phyloP scores from a whole-genome alignment of 2,113 vertebrate species.

The Polyodon spathula region DNA sequence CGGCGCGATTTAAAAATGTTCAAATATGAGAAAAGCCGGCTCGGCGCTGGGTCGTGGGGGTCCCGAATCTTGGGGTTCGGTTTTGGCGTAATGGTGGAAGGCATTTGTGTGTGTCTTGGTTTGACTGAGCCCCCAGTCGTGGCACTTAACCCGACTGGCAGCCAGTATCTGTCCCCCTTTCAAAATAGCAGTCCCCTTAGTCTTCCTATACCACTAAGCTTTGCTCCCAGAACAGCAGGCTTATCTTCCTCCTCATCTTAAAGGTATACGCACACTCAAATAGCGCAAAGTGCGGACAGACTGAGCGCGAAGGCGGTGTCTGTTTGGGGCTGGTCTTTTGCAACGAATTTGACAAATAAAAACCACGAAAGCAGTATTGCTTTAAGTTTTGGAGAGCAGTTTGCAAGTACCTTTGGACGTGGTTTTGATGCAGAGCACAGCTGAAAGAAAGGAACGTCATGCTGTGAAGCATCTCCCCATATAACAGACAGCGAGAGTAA shows the following conservation, averaged over 20 bases:
- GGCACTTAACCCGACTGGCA: slow-evolving; percentile 51
- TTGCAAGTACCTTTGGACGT: no score
- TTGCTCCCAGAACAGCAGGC: slow-evolving; percentile 18
- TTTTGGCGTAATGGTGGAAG: slow-evolving; percentile 52
- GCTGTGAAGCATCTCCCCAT: no score
- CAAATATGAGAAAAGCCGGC: slow-evolving; percentile 2
- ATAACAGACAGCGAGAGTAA: no score
- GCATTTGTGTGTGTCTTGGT: slow-evolving; percentile 30
- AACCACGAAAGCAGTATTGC: no score
- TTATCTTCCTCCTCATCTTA: slow-evolving; percentile 43
- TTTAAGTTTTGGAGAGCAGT: no score
- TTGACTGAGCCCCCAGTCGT: slow-evolving; percentile 50
- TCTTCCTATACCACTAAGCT: slow-evolving; percentile 55
- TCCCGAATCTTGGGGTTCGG: slow-evolving; percentile 14
- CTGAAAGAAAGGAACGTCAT: no score
- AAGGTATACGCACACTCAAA: slow-evolving; percentile 54
- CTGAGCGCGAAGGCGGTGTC: no score
- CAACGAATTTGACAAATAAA: no score
- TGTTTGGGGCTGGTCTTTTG: no score
- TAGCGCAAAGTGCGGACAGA: no score
- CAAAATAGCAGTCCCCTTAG: slow-evolving; percentile 68
- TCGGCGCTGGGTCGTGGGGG: slow-evolving; percentile 33
- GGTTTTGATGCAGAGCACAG: no score
- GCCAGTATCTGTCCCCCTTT: slow-evolving; percentile 58
- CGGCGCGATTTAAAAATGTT: slow-evolving; percentile 11